Percentiles rank a stretch among this genome's conserved stretches.
Evolutionary conservation across 2,113 vertebrate genomes (phyloP).

Genomic region (Caloenas nicobarica): DNA sequence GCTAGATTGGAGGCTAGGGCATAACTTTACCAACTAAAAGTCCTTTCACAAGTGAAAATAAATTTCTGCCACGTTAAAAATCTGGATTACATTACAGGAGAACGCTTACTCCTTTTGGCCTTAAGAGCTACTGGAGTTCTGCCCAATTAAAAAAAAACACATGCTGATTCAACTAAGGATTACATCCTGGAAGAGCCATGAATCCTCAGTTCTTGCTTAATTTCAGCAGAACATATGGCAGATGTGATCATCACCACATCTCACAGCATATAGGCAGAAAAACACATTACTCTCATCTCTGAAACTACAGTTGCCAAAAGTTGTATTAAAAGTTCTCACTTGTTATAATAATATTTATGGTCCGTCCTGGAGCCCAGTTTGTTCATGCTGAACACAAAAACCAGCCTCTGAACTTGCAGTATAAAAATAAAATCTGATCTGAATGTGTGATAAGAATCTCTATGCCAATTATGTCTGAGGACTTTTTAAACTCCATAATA

Average conservation of each 20-base stretch:
- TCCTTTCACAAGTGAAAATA: not conserved
- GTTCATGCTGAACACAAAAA: not conserved
- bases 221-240: not conserved
- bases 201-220: constrained; percentile 5
- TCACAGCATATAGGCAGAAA: not conserved
- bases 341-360: not conserved
- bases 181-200: not conserved
- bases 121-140: not conserved
- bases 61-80: not conserved
- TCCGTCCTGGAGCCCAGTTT: not conserved
- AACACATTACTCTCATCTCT: not conserved
- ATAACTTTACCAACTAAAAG: not conserved
- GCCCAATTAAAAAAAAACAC: constrained; percentile 22
- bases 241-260: not conserved
- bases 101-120: not conserved
- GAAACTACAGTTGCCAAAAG: not conserved
- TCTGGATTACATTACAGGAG: constrained; percentile 10
- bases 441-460: not conserved
- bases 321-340: not conserved
- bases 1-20: not conserved
- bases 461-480: not conserved
- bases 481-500: not conserved
- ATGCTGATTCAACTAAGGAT: not conserved
- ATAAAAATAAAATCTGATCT: not conserved
- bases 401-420: not conserved